Conservation (phyloP, 2,113 vertebrate species). For the Pao palembangensis region DNA sequence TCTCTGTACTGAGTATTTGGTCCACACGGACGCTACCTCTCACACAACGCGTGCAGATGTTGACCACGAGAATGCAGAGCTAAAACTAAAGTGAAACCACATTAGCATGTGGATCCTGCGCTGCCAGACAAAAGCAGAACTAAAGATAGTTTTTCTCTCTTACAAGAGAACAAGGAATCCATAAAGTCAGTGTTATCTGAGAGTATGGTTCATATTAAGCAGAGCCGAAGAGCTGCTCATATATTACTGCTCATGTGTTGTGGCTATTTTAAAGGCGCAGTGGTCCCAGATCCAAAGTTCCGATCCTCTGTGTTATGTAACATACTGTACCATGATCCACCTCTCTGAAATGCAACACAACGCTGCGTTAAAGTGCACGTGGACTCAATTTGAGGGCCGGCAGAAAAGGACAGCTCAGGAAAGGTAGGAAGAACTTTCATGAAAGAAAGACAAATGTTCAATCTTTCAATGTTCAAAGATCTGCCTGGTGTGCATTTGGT, state of each 20-base stretch:
- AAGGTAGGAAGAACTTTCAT: constrained; percentile 2
- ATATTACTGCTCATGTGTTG: constrained; percentile 14
- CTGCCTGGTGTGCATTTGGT: no score
- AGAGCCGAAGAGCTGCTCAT: constrained; percentile 27
- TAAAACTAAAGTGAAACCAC: constrained; percentile 13
- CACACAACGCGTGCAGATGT: constrained; percentile 12
- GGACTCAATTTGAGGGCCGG: constrained; percentile 33
- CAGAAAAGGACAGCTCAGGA: constrained; percentile 13
- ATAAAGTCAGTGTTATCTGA: constrained; percentile 32
- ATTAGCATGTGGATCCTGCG: constrained; percentile 5
- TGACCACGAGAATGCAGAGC: background rate
- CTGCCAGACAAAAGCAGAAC: background rate
- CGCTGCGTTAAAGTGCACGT: constrained; percentile 39
- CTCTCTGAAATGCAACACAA: constrained; percentile 16
- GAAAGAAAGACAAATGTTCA: no score
- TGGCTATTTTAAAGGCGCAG: constrained; percentile 42
- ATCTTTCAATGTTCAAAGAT: no score
- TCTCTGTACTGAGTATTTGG: constrained; percentile 15
- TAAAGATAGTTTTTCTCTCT: constrained; percentile 14
- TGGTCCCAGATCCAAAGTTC: constrained; percentile 30
- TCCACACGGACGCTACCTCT: constrained; percentile 12
- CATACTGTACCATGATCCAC: constrained; percentile 35
- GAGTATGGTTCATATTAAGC: constrained; percentile 29
- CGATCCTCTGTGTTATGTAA: constrained; percentile 30
- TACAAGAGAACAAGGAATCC: constrained; percentile 29